phyloP scores from a whole-genome alignment of 2,797 vertebrate genomes.

The Enteromius radiatus region DNA sequence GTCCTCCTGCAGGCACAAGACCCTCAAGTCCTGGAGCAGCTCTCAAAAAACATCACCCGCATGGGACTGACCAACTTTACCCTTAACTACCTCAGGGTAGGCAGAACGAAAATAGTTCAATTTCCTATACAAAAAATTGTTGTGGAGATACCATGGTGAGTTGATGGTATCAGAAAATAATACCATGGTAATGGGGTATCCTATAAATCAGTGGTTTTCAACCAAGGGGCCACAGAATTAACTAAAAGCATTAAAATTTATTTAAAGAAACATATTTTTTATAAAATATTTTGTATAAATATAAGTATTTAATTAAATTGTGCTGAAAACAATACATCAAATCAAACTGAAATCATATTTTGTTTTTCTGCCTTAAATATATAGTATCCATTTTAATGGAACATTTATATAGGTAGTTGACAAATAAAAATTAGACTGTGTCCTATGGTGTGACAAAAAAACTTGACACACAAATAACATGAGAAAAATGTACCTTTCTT shows the following conservation, averaged over 20 bases:
- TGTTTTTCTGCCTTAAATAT: not conserved
- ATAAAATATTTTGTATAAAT: no score
- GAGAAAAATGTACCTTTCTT: no score
- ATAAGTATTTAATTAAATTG: not conserved
- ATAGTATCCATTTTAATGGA: no score
- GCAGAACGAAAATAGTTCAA: slow-evolving; percentile 47
- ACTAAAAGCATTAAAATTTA: not conserved
- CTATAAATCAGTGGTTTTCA: not conserved
- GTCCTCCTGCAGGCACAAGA: slow-evolving; percentile 90
- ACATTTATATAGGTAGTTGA: no score
- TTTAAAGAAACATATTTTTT: no score
- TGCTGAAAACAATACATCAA: no score
- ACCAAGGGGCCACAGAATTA: not conserved
- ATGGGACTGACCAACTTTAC: slow-evolving; percentile 99
- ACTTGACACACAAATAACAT: no score
- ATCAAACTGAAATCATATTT: not conserved
- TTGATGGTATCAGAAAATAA: not conserved
- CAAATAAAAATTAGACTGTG: no score
- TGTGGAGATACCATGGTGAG: not conserved
- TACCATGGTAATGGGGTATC: not conserved
- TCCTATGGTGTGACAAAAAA: no score
- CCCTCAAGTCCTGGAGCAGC: slow-evolving; percentile 99
- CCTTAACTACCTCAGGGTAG: slow-evolving; percentile 99
- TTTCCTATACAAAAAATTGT: not conserved
- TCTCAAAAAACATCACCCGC: slow-evolving; percentile 99